These are phyloP conservation scores for Orthonyx spaldingii DNA, from an alignment of 2,113 vertebrate species.

Conservation along the genomic window DNA sequence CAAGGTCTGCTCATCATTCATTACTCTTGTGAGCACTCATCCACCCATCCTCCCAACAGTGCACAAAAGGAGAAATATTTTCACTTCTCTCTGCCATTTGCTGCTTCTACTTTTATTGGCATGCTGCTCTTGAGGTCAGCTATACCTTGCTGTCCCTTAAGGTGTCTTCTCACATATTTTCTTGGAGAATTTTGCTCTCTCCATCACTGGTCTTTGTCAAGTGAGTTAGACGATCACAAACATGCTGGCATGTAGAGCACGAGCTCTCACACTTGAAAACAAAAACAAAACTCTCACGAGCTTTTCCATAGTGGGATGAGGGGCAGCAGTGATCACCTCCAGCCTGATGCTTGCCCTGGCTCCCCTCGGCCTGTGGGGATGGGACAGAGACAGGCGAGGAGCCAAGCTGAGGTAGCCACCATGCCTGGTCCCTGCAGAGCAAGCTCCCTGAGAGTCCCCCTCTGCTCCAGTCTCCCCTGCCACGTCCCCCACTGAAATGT, in stretches of 20 bases:
- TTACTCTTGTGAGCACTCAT: background rate
- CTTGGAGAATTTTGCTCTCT: background rate
- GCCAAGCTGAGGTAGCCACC: background rate
- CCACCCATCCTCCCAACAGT: background rate
- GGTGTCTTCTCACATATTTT: background rate
- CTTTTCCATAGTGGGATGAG: background rate
- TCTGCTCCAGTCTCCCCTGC: background rate
- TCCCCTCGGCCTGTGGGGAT: background rate
- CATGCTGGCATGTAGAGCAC: background rate
- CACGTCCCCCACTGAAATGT: background rate
- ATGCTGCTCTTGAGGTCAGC: fast-evolving
- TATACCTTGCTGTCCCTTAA: background rate
- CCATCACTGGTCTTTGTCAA: too few relatives aligned
- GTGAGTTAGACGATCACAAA: background rate
- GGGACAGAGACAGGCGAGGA: background rate
- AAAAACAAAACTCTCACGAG: too few relatives aligned
- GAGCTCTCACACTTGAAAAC: background rate
- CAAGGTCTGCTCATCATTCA: background rate
- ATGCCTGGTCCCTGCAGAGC: background rate
- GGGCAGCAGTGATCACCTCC: background rate
- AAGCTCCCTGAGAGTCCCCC: background rate
- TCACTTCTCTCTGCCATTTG: background rate
- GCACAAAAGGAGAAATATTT: background rate
- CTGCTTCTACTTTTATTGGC: background rate
- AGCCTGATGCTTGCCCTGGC: background rate